Percentiles rank a stretch among this genome's conserved stretches.
These are phyloP conservation scores for Phaonia tiefii DNA, from an alignment of 2,888 invertebrate species.

Conservation along the genomic window DNA sequence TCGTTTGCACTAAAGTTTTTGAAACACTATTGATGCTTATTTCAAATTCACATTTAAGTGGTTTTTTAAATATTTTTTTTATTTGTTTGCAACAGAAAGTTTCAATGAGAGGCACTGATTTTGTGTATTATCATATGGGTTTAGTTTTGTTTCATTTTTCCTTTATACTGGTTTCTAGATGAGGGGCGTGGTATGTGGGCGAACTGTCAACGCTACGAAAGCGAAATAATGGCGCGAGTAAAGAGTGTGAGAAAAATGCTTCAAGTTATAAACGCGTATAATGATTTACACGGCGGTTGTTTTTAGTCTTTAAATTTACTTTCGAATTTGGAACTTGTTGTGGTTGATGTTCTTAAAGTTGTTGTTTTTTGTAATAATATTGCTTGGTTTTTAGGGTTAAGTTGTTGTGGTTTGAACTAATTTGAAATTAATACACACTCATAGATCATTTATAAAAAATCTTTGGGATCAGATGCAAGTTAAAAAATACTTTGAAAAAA, in stretches of 20 bases:
- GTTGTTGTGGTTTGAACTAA: slow-evolving; percentile 50
- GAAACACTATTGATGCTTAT: slow-evolving; percentile 53
- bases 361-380: slow-evolving; percentile 52
- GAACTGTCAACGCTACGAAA: background rate
- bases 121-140: slow-evolving; percentile 62
- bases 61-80: slow-evolving; percentile 20
- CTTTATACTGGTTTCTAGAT: background rate
- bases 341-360: slow-evolving; percentile 37
- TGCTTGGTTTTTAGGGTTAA: slow-evolving; percentile 57
- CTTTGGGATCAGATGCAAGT: slow-evolving; percentile 67
- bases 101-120: slow-evolving; percentile 65
- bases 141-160: slow-evolving; percentile 4
- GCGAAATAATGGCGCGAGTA: slow-evolving; percentile 10
- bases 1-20: background rate
- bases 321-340: slow-evolving; percentile 63
- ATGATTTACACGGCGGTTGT: slow-evolving; percentile 50
- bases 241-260: slow-evolving; percentile 5
- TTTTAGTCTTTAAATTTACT: slow-evolving; percentile 60
- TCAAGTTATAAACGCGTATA: slow-evolving; percentile 61
- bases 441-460: slow-evolving; percentile 62
- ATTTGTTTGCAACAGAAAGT: slow-evolving; percentile 36
- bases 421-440: slow-evolving; percentile 61
- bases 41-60: too few species aligned
- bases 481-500: slow-evolving; percentile 64
- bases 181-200: background rate